Percentiles rank a stretch among this genome's conserved stretches.
Evolutionary conservation across 2,113 vertebrate species (phyloP).

Genomic region (Poecile atricapillus): DNA sequence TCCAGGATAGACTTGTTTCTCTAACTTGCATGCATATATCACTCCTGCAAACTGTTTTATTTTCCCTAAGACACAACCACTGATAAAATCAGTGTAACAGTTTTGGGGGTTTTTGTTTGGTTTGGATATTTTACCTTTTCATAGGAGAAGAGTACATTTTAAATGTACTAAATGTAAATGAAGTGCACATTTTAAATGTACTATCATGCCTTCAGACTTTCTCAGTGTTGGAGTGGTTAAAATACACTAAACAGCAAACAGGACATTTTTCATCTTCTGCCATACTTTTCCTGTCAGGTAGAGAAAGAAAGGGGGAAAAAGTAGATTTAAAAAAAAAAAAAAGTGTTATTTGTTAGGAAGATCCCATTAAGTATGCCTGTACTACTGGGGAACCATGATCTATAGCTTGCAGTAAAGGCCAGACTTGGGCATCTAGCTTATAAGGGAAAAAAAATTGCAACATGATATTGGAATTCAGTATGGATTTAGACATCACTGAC

Average conservation of each 20-base stretch:
- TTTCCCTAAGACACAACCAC: background rate
- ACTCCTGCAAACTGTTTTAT: background rate
- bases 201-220: background rate
- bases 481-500: background rate
- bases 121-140: background rate
- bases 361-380: background rate
- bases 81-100: background rate
- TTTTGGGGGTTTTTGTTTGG: background rate
- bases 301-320: background rate
- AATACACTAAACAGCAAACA: background rate
- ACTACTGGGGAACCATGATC: background rate
- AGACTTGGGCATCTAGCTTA: background rate
- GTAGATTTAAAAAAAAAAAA: background rate
- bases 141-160: background rate
- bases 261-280: background rate
- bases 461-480: background rate
- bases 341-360: background rate
- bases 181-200: too few relatives aligned
- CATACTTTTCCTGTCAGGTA: background rate
- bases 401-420: background rate
- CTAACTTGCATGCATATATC: background rate
- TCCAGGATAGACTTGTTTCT: background rate
- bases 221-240: background rate
- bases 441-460: background rate
- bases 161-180: background rate